Base-by-base conservation (phyloP, 64 coral and sea anemone genomes). In the Catalaphyllia jardinei region DNA sequence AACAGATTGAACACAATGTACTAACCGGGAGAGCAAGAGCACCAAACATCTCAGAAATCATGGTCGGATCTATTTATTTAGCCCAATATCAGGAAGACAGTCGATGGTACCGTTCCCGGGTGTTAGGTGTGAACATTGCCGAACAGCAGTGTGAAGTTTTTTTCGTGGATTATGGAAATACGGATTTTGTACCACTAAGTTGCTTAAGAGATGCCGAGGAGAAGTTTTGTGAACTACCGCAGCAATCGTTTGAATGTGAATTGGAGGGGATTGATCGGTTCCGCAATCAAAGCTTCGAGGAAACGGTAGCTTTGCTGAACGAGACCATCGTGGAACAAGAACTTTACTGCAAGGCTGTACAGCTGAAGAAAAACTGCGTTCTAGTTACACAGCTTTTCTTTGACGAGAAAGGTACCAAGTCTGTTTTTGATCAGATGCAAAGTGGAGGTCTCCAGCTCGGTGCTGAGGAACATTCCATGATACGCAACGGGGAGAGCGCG, bases 161-260 rank as follows among this genome's bases (percentile, higher is more conserved):
- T 31, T 95, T 99, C 60, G 42, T 99, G n/a, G 97, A 99, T 64
- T 99, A 99, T 75, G 97, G 97, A 52, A 99, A 99, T 79, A 91
- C 90, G 13, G 93, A 99, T 76, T 77, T 93, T 29, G 87, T 93
- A 12, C 64, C 87, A 14, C 42, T 90, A 17, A 90, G 87, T 9
- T 89, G 86, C 63, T 52, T 95, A 14, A 72, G 94, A 33, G 87
- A 79, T 59, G 83, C 94, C 14, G 71, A 82, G 15, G 90, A 94
- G 9, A 86, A 60, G 51, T 94, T 94, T 87, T 78, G 88, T 18
- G 50, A 89, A 17, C 60, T 94, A 17, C 61, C 71, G 2, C 87
- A 78, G 1, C 92, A 94, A 17, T 60, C 71, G 2, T 94, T 89
- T 55, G 87, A 94, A 33, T 94, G 92, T 86, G 87, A 82, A 57